Percentiles rank a stretch among this genome's conserved stretches.
These are phyloP conservation scores for Mesocricetus auratus DNA, from an alignment of 2,113 vertebrate species.

Conservation along the genomic window DNA sequence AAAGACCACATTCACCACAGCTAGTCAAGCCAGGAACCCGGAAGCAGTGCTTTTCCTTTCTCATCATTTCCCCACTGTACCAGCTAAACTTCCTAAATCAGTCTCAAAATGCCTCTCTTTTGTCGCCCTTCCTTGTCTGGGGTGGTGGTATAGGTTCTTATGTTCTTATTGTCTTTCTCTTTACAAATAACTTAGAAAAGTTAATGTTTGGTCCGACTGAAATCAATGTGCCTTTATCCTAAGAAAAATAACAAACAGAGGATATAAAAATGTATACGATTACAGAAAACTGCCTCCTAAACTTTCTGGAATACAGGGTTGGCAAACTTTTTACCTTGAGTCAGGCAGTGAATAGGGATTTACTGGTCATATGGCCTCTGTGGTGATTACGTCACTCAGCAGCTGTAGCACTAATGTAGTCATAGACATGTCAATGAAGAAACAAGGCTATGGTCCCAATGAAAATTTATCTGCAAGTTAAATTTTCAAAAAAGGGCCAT, in stretches of 20 bases:
- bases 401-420: not conserved
- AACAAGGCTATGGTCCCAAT: not conserved
- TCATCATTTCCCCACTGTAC: not conserved
- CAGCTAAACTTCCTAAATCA: not conserved
- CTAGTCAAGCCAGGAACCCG: not conserved
- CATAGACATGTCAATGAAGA: not conserved
- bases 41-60: not conserved
- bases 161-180: not conserved
- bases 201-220: not conserved
- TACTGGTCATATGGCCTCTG: not conserved
- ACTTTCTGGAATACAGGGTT: slow-evolving; percentile 16
- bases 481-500: not conserved
- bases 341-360: not conserved
- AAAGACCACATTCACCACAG: not conserved
- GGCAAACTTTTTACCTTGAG: not conserved
- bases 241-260: not conserved
- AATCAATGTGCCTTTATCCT: not conserved
- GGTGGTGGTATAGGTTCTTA: not conserved
- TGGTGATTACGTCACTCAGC: not conserved
- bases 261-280: not conserved
- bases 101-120: not conserved
- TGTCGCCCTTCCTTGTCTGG: not conserved
- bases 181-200: slow-evolving; percentile 2
- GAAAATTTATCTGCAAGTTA: slow-evolving; percentile 7
- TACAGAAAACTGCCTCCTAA: not conserved